Conservation (phyloP, 2,888 invertebrate species). For the Labia minor region DNA sequence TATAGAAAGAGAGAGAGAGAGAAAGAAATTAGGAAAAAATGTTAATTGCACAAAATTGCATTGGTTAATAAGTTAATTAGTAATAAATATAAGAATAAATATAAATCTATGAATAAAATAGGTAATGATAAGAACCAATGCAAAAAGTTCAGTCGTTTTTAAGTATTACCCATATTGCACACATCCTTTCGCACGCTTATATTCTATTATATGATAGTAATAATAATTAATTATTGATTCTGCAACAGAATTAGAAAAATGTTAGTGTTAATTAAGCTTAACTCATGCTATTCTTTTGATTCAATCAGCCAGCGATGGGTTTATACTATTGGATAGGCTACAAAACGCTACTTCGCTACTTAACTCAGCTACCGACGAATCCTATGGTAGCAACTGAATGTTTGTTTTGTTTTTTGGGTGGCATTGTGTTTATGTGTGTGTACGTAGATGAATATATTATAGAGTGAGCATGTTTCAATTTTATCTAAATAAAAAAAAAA, state of each 20-base stretch:
- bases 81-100: conserved; percentile 13
- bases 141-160: conserved; percentile 8
- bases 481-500: no score
- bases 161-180: not conserved
- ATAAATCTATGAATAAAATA: not conserved
- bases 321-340: conserved; percentile 5
- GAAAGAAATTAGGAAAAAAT: not conserved
- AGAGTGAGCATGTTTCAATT: no score
- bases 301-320: not conserved
- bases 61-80: conserved; percentile 6
- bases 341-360: not conserved
- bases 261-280: not conserved
- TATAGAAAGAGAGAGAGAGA: not conserved
- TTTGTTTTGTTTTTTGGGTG: not conserved
- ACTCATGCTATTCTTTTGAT: not conserved
- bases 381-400: not conserved
- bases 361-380: not conserved
- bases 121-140: not conserved
- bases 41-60: conserved; percentile 7
- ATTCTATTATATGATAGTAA: not conserved
- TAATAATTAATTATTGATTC: not conserved
- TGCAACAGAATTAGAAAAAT: not conserved
- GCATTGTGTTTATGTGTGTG: not conserved
- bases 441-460: no score
- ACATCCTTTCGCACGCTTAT: not conserved